Conservation (phyloP, 2,888 invertebrate genomes). For the Lasius platythorax region DNA sequence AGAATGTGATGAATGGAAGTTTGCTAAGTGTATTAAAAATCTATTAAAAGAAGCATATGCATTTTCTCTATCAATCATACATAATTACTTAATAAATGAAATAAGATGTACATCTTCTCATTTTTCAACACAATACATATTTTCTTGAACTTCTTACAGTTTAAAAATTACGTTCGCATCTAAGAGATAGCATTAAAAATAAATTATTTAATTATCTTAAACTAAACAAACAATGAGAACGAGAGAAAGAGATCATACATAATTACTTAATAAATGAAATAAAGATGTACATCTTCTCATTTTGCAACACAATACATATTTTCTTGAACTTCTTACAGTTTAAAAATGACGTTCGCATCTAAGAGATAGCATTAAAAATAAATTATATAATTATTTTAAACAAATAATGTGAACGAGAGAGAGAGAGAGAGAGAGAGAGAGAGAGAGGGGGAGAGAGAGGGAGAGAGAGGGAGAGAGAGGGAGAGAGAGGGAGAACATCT, state of each 20-base stretch:
- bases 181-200: conserved; percentile 18
- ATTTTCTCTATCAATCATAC: background rate
- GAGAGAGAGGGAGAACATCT: conserved; percentile 14
- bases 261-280: conserved; percentile 11
- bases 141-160: background rate
- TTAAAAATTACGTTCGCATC: conserved; percentile 7
- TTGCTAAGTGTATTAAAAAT: no score
- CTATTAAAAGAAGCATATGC: background rate
- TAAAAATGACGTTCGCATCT: background rate
- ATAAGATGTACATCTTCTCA: background rate
- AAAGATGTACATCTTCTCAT: background rate
- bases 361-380: conserved; percentile 18
- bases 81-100: conserved; percentile 16
- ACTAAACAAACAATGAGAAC: background rate
- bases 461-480: background rate
- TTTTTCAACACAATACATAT: background rate
- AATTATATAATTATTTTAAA: conserved; percentile 4
- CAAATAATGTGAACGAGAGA: background rate
- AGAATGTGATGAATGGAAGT: no score
- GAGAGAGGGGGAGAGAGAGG: background rate
- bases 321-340: background rate
- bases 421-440: background rate
- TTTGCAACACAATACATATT: background rate
- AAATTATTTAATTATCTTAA: conserved; percentile 2
- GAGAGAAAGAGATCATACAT: background rate